These are phyloP conservation scores for Burhinus bistriatus DNA, from an alignment of 2,113 vertebrate species.

Conservation along the genomic window DNA sequence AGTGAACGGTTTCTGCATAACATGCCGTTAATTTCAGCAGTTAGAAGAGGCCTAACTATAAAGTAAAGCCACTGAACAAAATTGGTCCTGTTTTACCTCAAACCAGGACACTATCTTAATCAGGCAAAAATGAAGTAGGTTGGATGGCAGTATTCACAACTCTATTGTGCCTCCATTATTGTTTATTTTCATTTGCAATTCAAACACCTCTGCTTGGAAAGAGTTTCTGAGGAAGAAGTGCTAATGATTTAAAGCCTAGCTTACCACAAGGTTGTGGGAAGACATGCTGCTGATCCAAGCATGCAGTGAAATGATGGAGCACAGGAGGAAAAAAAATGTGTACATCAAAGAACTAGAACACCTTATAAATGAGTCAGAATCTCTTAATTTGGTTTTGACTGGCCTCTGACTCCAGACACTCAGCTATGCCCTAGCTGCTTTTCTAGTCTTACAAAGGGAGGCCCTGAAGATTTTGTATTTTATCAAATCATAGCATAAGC, in stretches of 20 bases:
- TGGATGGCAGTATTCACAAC: not conserved
- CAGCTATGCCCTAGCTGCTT: not conserved
- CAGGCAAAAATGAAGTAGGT: not conserved
- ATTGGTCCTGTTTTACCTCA: too few relatives aligned
- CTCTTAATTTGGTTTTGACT: not conserved
- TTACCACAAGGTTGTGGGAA: not conserved
- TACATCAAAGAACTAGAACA: not conserved
- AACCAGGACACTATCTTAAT: too few relatives aligned
- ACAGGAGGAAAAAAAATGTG: not conserved
- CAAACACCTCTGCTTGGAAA: not conserved
- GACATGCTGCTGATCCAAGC: not conserved
- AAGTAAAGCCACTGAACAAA: too few relatives aligned
- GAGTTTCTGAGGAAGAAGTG: not conserved
- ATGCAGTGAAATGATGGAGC: not conserved
- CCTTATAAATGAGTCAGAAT: not conserved
- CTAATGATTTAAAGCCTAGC: not conserved
- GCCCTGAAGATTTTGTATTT: not conserved
- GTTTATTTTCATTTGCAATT: not conserved
- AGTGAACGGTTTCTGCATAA: too few relatives aligned
- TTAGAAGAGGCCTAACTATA: too few relatives aligned
- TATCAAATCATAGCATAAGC: not conserved
- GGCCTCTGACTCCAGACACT: not conserved
- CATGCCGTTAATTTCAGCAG: too few relatives aligned
- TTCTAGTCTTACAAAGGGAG: not conserved
- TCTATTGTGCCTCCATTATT: not conserved